A percentile compares a stretch with the other conserved stretches of the same genome.
Evolutionary conservation across 2,113 vertebrate genomes (phyloP).

Genomic region (Porphyrio hochstetteri): DNA sequence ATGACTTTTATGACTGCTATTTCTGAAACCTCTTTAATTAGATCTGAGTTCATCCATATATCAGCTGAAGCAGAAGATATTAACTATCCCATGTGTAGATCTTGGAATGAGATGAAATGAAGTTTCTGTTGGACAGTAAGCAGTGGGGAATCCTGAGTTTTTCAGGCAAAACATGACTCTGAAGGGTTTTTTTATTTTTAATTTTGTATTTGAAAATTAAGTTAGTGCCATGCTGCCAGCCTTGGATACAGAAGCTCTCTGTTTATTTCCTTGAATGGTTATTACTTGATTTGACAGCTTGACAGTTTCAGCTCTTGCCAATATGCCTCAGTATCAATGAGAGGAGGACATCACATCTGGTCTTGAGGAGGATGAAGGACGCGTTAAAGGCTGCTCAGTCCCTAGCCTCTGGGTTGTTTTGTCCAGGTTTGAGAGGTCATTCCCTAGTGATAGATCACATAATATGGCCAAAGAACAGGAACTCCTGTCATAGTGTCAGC

Average conservation of each 20-base stretch:
- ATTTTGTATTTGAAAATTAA: slow-evolving; percentile 17
- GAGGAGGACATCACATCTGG: not conserved
- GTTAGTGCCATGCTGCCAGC: not conserved
- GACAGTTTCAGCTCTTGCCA: slow-evolving; percentile 8
- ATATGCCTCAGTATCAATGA: not conserved
- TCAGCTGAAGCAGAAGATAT: slow-evolving; percentile 52
- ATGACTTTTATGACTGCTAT: slow-evolving; percentile 56
- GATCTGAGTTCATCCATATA: slow-evolving; percentile 30
- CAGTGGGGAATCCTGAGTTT: not conserved
- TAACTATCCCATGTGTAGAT: not conserved
- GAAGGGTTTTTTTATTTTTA: not conserved
- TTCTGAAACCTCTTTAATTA: slow-evolving; percentile 69
- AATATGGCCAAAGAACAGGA: not conserved
- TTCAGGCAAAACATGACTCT: not conserved
- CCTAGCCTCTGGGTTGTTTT: not conserved
- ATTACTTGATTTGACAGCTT: slow-evolving; percentile 5
- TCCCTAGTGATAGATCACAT: not conserved
- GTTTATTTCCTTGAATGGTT: not conserved
- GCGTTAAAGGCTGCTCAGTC: not conserved
- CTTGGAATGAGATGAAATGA: slow-evolving; percentile 4
- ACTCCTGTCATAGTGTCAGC: not conserved
- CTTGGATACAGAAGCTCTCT: not conserved
- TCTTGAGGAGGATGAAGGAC: not conserved
- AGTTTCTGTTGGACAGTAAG: not conserved
- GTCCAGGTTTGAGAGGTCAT: not conserved